Percentiles rank a stretch among this genome's conserved stretches.
Conservation (phyloP, 2,797 vertebrate genomes). For the Champsocephalus gunnari region DNA sequence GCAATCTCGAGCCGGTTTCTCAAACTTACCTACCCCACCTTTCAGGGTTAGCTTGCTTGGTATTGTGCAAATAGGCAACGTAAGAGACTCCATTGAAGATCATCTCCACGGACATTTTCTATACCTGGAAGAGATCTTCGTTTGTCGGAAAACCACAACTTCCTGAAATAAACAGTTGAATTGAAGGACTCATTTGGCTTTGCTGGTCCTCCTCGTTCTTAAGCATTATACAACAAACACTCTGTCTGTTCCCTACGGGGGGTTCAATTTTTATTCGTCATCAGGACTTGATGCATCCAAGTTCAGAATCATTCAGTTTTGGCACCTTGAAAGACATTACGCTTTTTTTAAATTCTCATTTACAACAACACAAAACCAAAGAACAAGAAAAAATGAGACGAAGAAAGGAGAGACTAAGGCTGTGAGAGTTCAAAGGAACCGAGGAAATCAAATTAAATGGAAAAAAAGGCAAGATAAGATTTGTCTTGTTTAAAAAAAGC, state of each 20-base stretch:
- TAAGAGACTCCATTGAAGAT: no score
- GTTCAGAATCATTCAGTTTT: slow-evolving; percentile 87
- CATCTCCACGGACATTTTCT: no score
- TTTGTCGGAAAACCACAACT: neutral
- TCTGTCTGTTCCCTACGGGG: slow-evolving; percentile 70
- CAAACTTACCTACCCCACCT: no score
- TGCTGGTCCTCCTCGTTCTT: neutral
- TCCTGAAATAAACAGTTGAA: no score
- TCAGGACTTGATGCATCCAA: slow-evolving; percentile 88
- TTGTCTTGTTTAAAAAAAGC: slow-evolving; percentile 77
- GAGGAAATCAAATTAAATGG: slow-evolving; percentile 51
- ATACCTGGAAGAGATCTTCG: no score
- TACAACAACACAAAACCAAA: slow-evolving; percentile 82
- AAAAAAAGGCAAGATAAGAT: slow-evolving; percentile 61
- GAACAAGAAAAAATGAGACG: slow-evolving; percentile 68
- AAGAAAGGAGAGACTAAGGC: slow-evolving; percentile 83
- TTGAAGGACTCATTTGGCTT: no score
- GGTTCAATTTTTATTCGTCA: slow-evolving; percentile 86
- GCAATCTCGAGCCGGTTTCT: no score
- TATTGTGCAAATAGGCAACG: no score
- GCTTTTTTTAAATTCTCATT: slow-evolving; percentile 79
- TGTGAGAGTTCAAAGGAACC: slow-evolving; percentile 75
- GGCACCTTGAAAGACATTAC: slow-evolving; percentile 84
- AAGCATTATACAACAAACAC: slow-evolving; percentile 47
- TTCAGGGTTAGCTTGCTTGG: no score